These are phyloP conservation scores for Eubasilissa splendida DNA, from an alignment of 2,888 invertebrate genomes.

Conservation along the genomic window DNA sequence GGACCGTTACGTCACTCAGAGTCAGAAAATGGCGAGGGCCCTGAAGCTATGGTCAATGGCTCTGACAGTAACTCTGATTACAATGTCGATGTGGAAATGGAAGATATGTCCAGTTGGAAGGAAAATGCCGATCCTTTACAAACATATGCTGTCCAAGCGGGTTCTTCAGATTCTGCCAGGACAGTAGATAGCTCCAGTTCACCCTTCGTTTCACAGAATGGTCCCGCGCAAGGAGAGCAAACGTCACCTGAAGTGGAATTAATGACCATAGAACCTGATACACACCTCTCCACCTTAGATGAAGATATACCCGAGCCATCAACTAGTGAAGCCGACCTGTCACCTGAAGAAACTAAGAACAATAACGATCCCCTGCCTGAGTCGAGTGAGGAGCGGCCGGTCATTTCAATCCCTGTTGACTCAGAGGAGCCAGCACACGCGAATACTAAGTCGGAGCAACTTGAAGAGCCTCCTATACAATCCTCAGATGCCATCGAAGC, in stretches of 20 bases:
- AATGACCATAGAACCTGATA: slow-evolving; percentile 45
- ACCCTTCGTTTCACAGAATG: slow-evolving; percentile 45
- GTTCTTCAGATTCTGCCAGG: slow-evolving; percentile 63
- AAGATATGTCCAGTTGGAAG: slow-evolving; percentile 70
- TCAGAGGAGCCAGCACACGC: slow-evolving; percentile 29
- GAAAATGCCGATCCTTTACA: slow-evolving; percentile 64
- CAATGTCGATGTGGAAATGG: slow-evolving; percentile 73
- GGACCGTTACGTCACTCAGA: slow-evolving; percentile 75
- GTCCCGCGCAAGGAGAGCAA: slow-evolving; percentile 17
- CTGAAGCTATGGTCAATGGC: slow-evolving; percentile 75
- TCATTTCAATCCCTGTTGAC: slow-evolving; percentile 55
- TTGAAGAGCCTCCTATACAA: slow-evolving; percentile 43
- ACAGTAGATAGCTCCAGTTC: background rate
- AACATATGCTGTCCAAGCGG: slow-evolving; percentile 66
- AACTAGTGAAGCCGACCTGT: background rate
- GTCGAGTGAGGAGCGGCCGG: background rate
- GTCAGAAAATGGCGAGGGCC: slow-evolving; percentile 77
- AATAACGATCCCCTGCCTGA: slow-evolving; percentile 14
- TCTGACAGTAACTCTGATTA: slow-evolving; percentile 73
- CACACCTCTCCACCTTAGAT: background rate
- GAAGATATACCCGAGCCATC: slow-evolving; percentile 3
- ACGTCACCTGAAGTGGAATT: slow-evolving; percentile 43
- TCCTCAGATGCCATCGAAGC: slow-evolving; percentile 50
- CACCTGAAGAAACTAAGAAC: slow-evolving; percentile 25
- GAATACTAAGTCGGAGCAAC: slow-evolving; percentile 32